Evolutionary conservation across 1,140 invertebrate species (phyloP).

Genomic region (Pectinophora gossypiella): DNA sequence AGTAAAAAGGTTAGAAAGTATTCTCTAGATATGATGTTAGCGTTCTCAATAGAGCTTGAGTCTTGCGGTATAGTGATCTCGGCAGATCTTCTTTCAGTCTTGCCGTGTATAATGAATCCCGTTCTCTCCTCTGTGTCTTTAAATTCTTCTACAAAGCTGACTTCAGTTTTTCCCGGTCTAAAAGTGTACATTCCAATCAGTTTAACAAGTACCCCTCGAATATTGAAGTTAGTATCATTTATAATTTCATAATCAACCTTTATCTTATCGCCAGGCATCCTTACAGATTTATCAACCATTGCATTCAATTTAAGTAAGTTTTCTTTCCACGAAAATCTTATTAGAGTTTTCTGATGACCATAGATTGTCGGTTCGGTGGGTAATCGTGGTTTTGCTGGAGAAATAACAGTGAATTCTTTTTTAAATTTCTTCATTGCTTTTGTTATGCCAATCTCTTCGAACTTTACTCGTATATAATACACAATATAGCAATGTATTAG

Average conservation of each 20-base stretch:
- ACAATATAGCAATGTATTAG: background rate
- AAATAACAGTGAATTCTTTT: background rate
- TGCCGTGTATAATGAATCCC: background rate
- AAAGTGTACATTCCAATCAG: background rate
- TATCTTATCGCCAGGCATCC: background rate
- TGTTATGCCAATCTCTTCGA: background rate
- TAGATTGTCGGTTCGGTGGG: background rate
- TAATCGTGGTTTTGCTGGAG: background rate
- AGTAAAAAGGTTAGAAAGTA: slow-evolving; percentile 4
- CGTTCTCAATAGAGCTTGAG: slow-evolving; percentile 1
- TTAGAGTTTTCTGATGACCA: background rate
- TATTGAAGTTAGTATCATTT: background rate
- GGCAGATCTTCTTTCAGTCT: background rate
- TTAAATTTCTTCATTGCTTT: background rate
- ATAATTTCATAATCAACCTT: background rate
- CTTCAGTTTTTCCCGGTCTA: background rate
- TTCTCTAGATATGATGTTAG: slow-evolving; percentile 4
- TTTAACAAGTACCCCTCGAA: background rate
- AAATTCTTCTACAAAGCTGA: background rate
- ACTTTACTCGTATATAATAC: background rate
- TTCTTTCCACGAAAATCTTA: background rate
- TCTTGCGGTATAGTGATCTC: background rate
- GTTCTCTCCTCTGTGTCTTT: background rate
- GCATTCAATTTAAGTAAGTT: background rate
- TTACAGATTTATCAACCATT: background rate